phyloP scores from a whole-genome alignment of 92 coral and sea anemone species.

The Anthopleura xanthogrammica region DNA sequence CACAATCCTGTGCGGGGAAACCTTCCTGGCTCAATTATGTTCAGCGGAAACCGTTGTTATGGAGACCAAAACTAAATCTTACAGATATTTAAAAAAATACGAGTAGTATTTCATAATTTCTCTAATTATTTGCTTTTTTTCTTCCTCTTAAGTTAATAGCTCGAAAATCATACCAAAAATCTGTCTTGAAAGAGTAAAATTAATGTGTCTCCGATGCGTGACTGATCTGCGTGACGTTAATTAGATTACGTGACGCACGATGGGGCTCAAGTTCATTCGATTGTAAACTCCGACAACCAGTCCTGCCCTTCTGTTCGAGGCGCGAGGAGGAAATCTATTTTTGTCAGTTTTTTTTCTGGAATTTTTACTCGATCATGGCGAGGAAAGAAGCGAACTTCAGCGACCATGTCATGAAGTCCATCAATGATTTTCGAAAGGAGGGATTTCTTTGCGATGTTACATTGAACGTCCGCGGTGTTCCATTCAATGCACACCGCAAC shows the following conservation, averaged over 20 bases:
- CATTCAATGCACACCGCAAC: constrained; percentile 71
- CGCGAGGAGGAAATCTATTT: not conserved
- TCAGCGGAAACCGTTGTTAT: constrained; percentile 26
- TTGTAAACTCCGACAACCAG: not conserved
- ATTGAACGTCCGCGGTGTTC: constrained; percentile 52
- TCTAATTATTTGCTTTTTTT: not conserved
- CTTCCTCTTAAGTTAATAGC: not conserved
- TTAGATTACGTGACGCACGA: constrained; percentile 14
- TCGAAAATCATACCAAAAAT: no score
- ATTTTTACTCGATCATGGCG: constrained; percentile 28
- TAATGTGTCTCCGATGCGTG: no score
- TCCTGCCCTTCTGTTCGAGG: not conserved
- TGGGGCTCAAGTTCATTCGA: not conserved
- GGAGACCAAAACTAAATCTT: not conserved
- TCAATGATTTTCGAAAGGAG: constrained; percentile 70
- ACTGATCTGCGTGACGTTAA: not conserved
- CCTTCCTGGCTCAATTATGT: constrained; percentile 14
- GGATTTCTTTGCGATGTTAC: constrained; percentile 73
- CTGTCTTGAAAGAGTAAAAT: no score
- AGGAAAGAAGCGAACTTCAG: constrained; percentile 53
- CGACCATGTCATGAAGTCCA: constrained; percentile 48
- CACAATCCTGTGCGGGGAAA: constrained; percentile 44
- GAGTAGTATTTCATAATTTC: not conserved
- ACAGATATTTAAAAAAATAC: not conserved
- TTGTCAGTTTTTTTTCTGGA: not conserved